Conservation (phyloP, 2,888 invertebrate species). For the Trisateles emortualis region DNA sequence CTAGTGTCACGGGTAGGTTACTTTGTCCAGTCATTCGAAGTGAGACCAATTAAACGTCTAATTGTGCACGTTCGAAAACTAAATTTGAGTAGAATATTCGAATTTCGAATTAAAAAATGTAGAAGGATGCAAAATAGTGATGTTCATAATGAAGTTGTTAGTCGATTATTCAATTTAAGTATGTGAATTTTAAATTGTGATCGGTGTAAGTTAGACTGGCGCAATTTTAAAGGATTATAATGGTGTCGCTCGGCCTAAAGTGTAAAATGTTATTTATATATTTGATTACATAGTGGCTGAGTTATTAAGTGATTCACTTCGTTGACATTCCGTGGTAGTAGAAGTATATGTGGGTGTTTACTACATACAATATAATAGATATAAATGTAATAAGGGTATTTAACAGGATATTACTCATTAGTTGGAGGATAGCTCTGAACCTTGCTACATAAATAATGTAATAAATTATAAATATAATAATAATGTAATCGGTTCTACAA, state of each 20-base stretch:
- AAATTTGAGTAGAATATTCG: background rate
- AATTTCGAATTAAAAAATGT: background rate
- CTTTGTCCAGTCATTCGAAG: conserved; percentile 10
- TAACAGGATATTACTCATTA: too few species aligned
- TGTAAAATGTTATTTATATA: background rate
- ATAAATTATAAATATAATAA: too few species aligned
- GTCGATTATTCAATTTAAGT: too few species aligned
- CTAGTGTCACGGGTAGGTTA: conserved; percentile 37
- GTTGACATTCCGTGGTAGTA: conserved; percentile 29
- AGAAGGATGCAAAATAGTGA: background rate
- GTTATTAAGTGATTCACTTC: conserved; percentile 37
- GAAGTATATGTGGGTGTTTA: conserved; percentile 23
- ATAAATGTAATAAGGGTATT: too few species aligned
- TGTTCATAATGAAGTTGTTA: background rate
- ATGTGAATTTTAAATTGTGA: background rate
- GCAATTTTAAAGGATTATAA: too few species aligned
- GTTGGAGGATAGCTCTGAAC: too few species aligned
- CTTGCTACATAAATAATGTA: too few species aligned
- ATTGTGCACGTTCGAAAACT: conserved; percentile 21
- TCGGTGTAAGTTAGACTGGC: background rate
- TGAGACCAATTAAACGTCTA: conserved; percentile 28
- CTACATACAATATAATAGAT: too few species aligned
- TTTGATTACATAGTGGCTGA: background rate
- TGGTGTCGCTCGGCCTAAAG: too few species aligned
- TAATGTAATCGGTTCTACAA: too few species aligned